These are phyloP conservation scores for Rugalucina vietnamica DNA, from an alignment of 2,888 invertebrate species.

Conservation along the genomic window DNA sequence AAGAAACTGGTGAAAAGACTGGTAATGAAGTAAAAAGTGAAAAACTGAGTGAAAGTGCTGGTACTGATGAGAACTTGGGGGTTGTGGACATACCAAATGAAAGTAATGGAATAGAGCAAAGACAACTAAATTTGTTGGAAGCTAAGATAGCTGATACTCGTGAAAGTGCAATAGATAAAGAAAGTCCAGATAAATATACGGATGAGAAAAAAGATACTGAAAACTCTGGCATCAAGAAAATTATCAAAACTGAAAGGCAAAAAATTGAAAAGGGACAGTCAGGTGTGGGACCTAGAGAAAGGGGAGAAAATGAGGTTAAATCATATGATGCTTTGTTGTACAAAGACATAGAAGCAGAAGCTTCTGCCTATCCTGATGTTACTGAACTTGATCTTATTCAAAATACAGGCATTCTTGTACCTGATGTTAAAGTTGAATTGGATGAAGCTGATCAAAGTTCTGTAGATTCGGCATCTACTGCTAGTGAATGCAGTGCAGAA, in stretches of 20 bases:
- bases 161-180: too few relatives aligned
- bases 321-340: too few relatives aligned
- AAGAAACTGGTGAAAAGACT: neutral
- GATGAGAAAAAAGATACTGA: neutral
- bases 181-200: too few relatives aligned
- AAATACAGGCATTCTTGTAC: neutral
- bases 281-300: too few relatives aligned
- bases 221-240: neutral
- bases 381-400: constrained; percentile 1
- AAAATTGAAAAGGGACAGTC: too few relatives aligned
- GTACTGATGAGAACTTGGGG: neutral
- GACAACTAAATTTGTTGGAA: too few relatives aligned
- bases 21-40: neutral
- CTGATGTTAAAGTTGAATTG: neutral
- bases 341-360: neutral
- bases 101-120: neutral
- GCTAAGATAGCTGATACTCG: too few relatives aligned
- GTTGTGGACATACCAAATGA: constrained; percentile 2
- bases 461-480: neutral
- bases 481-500: neutral
- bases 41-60: neutral
- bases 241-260: too few relatives aligned
- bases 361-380: neutral
- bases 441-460: neutral
- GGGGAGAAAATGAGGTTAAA: too few relatives aligned